Percentiles rank a stretch among this genome's conserved stretches.
phyloP scores from a whole-genome alignment of 2,888 invertebrate genomes.

The Epinotia demarniana region DNA sequence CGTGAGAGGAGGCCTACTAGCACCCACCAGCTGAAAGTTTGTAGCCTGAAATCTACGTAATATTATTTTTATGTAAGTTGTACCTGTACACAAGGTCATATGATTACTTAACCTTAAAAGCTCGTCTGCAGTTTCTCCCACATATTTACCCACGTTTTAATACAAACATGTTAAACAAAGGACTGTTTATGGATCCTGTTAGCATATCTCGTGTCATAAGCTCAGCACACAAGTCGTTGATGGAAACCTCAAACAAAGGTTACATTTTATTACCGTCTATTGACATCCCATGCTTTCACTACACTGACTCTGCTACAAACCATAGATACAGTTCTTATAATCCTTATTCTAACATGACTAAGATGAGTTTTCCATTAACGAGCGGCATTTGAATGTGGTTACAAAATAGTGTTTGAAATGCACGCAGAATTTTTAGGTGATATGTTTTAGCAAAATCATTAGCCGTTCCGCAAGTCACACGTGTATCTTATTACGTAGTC shows the following conservation, averaged over 20 bases:
- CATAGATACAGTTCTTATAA: background rate
- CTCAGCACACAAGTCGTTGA: slow-evolving; percentile 13
- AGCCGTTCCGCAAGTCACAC: background rate
- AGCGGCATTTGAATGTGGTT: slow-evolving; percentile 4
- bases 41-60: too few species aligned
- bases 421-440: slow-evolving; percentile 18
- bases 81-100: background rate
- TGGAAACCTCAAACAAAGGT: slow-evolving; percentile 36
- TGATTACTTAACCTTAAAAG: background rate
- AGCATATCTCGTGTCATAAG: slow-evolving; percentile 25
- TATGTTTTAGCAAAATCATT: slow-evolving; percentile 12
- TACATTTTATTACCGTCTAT: slow-evolving; percentile 35
- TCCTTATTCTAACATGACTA: background rate
- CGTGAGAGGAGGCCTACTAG: too few species aligned
- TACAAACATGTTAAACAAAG: slow-evolving; percentile 41
- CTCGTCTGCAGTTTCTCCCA: slow-evolving; percentile 27
- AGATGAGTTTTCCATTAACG: background rate
- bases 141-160: slow-evolving; percentile 29
- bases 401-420: slow-evolving; percentile 29
- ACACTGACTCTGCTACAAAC: slow-evolving; percentile 1
- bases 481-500: background rate
- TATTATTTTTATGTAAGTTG: too few species aligned
- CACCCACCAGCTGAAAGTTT: too few species aligned
- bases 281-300: slow-evolving; percentile 30
- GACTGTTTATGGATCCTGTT: slow-evolving; percentile 28